phyloP scores from a whole-genome alignment of 2,888 invertebrate genomes.

The Eurytoma adleriae region DNA sequence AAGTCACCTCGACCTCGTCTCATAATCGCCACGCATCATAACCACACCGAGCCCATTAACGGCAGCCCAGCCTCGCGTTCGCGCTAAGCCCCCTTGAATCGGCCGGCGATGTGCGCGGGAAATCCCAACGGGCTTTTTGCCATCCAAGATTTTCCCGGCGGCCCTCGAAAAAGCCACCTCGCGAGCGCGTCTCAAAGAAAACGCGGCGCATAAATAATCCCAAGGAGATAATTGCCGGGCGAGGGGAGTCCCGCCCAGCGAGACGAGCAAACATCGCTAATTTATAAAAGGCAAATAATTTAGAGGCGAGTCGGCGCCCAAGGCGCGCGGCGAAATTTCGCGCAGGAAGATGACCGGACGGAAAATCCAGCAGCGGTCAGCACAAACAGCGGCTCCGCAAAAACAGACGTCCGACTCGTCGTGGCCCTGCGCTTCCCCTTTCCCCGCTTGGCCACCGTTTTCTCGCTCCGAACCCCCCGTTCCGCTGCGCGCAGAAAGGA shows the following conservation, averaged over 20 bases:
- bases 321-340: slow-evolving; percentile 56
- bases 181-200: slow-evolving; percentile 47
- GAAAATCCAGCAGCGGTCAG: slow-evolving; percentile 72
- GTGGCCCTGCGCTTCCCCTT: neutral
- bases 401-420: slow-evolving; percentile 58
- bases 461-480: no score
- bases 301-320: slow-evolving; percentile 14
- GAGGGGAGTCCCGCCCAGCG: neutral
- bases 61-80: slow-evolving; percentile 43
- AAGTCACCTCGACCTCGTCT: slow-evolving; percentile 14
- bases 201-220: slow-evolving; percentile 54
- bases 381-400: slow-evolving; percentile 70
- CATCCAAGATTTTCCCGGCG: slow-evolving; percentile 21
- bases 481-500: neutral
- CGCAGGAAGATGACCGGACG: slow-evolving; percentile 61
- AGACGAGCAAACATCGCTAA: slow-evolving; percentile 55
- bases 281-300: slow-evolving; percentile 59
- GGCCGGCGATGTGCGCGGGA: slow-evolving; percentile 34
- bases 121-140: neutral
- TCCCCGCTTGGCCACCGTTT: no score
- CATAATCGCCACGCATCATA: slow-evolving; percentile 44
- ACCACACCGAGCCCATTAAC: slow-evolving; percentile 53
- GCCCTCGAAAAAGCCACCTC: neutral
- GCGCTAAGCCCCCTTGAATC: slow-evolving; percentile 18
- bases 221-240: slow-evolving; percentile 53